Base-by-base conservation (phyloP, 2,888 invertebrate species). In the Macrosoma leucophasiata region DNA sequence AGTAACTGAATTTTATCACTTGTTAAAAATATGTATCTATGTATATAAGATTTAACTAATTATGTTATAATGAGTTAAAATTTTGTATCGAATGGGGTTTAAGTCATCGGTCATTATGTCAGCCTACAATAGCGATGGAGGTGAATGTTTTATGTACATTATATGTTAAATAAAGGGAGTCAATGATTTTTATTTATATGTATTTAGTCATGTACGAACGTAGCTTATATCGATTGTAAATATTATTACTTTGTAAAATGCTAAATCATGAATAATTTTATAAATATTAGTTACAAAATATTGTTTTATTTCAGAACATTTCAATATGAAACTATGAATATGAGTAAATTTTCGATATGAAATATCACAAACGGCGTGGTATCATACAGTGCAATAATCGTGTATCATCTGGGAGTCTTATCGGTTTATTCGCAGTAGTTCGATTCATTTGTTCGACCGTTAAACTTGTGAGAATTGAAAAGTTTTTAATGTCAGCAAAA, bases 251-350 rank as follows among this genome's bases (percentile, higher is more conserved):
- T 69, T 78, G 81, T 84, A 81, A 81, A 82, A 77, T 82, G 82
- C 64, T 77, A 82, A 84, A 82, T 82, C 82, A 82, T 78, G 71
- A 78, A 81, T 81, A 75, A 78, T 77, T 79, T 78, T 78, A 84
- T 81, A 82, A 82, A 82, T 61, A 74, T 69, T 81, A 84, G 78
- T 81, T 79, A 77, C 69, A 75, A 38, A 74, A 65, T 72, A 62
- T 70, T 72, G 77, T 84, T 84, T 82, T 70, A 78, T 79, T 84
- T 69, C 12, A 39, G 42, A 45, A 39, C 3, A 7, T 14, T 10
- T 10, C 13, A 17, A 33, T 5, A 13, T 9, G 25, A 8, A 22
- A 15, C 10, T 11, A 12, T 27, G 12, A 29, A 28, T 13, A 6
- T 6, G 23, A 24, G 20, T 22, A 21, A n/a, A 9, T 2, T 11